Evolutionary conservation across 2,797 vertebrate species (phyloP).

Genomic region (Cryptoprocta ferox): DNA sequence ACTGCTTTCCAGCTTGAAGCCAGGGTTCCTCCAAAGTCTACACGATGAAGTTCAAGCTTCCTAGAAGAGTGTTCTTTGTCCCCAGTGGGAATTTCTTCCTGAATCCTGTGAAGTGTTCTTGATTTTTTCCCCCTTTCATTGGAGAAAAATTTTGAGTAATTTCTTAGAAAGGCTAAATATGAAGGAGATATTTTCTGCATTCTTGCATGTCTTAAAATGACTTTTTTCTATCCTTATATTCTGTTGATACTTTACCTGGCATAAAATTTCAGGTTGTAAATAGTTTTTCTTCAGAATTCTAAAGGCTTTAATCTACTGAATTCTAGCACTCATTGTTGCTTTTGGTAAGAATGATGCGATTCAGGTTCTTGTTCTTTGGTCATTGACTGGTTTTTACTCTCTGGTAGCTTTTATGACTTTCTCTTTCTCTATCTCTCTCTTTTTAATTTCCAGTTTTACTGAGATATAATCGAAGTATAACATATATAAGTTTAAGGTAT

Average conservation of each 20-base stretch:
- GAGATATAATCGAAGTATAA: not conserved
- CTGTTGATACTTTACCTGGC: not conserved
- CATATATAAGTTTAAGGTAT: not conserved
- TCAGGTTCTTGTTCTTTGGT: not conserved
- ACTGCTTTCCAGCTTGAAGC: not conserved
- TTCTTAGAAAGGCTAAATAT: not conserved
- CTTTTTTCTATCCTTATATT: not conserved
- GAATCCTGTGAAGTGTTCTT: not conserved
- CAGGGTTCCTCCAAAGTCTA: not conserved
- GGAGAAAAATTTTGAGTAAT: not conserved
- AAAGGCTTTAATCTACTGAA: not conserved
- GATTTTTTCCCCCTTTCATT: not conserved
- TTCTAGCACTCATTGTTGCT: not conserved
- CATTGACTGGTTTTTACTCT: constrained; percentile 44
- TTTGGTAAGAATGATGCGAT: not conserved
- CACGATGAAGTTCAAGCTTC: not conserved
- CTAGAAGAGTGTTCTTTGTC: not conserved
- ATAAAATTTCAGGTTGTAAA: not conserved
- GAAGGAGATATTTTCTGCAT: not conserved
- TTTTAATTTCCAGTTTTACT: not conserved
- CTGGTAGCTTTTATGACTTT: constrained; percentile 58
- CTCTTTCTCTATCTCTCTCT: not conserved
- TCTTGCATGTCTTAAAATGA: not conserved
- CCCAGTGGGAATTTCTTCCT: not conserved
- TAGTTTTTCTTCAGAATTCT: not conserved